These are phyloP conservation scores for Drosophila mulleri DNA, from an alignment of 2,888 invertebrate species.

Conservation along the genomic window DNA sequence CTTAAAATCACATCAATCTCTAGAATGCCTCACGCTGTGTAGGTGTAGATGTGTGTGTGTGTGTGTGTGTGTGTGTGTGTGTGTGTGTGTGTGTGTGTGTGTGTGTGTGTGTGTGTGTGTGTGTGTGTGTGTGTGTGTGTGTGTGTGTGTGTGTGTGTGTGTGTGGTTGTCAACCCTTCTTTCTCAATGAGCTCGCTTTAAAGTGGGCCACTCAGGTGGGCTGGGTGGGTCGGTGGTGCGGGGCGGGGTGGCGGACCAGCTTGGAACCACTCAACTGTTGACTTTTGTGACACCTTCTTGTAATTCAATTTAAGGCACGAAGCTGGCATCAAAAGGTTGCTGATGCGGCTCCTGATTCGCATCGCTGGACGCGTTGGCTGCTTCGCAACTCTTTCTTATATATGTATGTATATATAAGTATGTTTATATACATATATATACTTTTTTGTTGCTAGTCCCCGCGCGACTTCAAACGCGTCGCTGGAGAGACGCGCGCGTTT, in stretches of 20 bases:
- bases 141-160: background rate
- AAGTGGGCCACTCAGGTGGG: constrained; percentile 1
- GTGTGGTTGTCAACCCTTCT: constrained; percentile 37
- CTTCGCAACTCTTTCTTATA: constrained; percentile 30
- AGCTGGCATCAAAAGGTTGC: constrained; percentile 67
- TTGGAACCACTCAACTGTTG: constrained; percentile 51
- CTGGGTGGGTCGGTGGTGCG: background rate
- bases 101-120: background rate
- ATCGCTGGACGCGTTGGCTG: constrained; percentile 22
- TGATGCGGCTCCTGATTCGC: constrained; percentile 35
- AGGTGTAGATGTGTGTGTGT: background rate
- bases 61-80: background rate
- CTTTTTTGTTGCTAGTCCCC: constrained; percentile 1
- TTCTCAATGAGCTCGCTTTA: constrained; percentile 19
- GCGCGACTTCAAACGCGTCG: constrained; percentile 55
- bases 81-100: background rate
- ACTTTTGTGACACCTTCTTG: constrained; percentile 71
- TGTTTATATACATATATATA: too few species aligned
- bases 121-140: too few species aligned
- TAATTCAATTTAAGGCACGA: constrained; percentile 70
- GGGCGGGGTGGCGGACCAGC: background rate
- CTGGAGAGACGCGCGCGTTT: constrained; percentile 37
- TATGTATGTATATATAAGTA: background rate
- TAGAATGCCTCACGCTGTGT: background rate
- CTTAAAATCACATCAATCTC: constrained; percentile 62